Base-by-base conservation (phyloP, 2,888 invertebrate genomes). In the Drosophila diplacantha region DNA sequence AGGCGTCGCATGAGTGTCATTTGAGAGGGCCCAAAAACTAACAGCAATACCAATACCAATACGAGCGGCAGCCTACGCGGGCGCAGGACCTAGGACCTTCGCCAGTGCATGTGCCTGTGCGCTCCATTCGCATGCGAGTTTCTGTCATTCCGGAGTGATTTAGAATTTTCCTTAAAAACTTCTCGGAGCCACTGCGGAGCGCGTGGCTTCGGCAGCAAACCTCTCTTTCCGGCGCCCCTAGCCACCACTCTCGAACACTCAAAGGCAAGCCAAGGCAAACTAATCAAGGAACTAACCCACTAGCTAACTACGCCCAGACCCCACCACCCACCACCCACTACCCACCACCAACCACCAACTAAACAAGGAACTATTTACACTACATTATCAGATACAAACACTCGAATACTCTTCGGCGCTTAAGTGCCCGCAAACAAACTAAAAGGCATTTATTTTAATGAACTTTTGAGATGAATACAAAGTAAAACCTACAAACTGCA, bases 1-100 rank as follows among this genome's bases (percentile, higher is more conserved):
- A 81, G 81, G 56, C 81, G 81, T 74, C 81, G 80, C 76, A 81
- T 81, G 80, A 81, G 81, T 76, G 80, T 81, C 76, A 81, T 81
- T 71, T 81, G 71, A 80, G 79, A 74, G 70, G 65, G 61, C 60
- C 72, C 47, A 64, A 72, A 29, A 60, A 66, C 53, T 53, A 49
- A 14, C 46, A 66, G 52, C 59, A 46, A 55, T 50, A 65, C 54
- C 26, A 54, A 20, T 57, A 66, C 53, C 55, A 46, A 38, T 43
- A 60, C 64, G 26, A 54, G 54, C 50, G 58, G 51, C 44, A 61
- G 69, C 58, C 64, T 44, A 61, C 57, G 58, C 54, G 38, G 39
- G 49, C 32, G 47, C 49, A 53, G 49, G 58, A 37, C 49, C 32
- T 39, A 52, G 47, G 37, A 18, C 16, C 38, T 53, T 16, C 29